A percentile compares a stretch with the other conserved stretches of the same genome.
Conservation (phyloP, 2,113 vertebrate species). For the Mus spicilegus region DNA sequence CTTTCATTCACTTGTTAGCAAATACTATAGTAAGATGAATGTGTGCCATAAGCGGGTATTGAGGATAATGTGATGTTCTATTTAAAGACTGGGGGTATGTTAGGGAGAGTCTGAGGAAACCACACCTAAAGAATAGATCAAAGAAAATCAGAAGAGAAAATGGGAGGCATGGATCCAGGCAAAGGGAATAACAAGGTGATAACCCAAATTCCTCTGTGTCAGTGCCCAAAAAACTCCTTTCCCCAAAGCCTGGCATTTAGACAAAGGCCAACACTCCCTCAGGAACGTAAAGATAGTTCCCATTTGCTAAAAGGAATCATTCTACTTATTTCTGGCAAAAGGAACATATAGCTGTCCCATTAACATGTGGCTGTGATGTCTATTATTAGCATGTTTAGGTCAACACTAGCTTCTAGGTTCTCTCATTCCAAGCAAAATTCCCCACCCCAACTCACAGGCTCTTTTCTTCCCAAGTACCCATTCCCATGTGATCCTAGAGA, state of each 20-base stretch:
- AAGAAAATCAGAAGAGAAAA: not conserved
- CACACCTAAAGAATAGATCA: not conserved
- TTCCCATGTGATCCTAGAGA: not conserved
- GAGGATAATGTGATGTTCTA: not conserved
- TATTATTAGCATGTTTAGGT: not conserved
- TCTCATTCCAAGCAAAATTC: not conserved
- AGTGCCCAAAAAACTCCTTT: not conserved
- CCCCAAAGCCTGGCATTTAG: not conserved
- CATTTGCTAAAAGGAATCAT: not conserved
- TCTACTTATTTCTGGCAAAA: not conserved
- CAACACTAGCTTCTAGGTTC: not conserved
- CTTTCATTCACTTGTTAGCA: not conserved
- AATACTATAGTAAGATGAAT: not conserved
- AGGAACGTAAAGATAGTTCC: not conserved
- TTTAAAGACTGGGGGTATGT: not conserved
- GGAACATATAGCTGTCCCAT: not conserved
- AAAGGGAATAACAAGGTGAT: not conserved
- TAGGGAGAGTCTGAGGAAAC: not conserved
- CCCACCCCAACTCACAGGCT: not conserved
- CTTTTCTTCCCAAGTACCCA: not conserved
- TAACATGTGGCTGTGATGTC: not conserved
- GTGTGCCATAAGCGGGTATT: too few species aligned
- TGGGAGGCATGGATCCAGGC: not conserved
- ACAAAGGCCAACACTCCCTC: not conserved
- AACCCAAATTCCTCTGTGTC: not conserved